A percentile compares a stretch with the other conserved stretches of the same genome.
phyloP scores from a whole-genome alignment of 1,140 invertebrate genomes.

The Drosophila suzukii region DNA sequence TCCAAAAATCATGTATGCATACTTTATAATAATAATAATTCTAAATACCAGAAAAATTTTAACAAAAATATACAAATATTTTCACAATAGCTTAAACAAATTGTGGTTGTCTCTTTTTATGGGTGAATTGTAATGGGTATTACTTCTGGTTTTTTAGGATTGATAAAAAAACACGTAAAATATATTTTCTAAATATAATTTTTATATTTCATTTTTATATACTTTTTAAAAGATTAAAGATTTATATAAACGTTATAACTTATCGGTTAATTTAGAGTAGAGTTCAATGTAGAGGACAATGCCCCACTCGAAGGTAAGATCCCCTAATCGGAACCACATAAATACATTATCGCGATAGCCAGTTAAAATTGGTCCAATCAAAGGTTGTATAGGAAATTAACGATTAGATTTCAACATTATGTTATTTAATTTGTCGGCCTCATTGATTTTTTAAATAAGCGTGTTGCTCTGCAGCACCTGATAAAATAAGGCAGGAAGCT shows the following conservation, averaged over 20 bases:
- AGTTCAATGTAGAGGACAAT: too few relatives aligned
- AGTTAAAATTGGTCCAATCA: conserved; percentile 12
- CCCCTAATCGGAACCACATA: conserved; percentile 9
- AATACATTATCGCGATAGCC: conserved; percentile 25
- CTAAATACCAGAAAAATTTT: conserved; percentile 63
- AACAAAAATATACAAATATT: conserved; percentile 77
- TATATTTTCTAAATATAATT: too few relatives aligned
- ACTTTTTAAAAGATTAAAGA: too few relatives aligned
- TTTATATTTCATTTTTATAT: too few relatives aligned
- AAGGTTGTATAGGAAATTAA: background rate
- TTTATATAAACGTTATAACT: too few relatives aligned
- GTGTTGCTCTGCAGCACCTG: background rate
- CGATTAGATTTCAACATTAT: conserved; percentile 27
- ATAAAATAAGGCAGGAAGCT: conserved; percentile 16
- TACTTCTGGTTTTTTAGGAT: background rate
- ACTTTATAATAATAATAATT: conserved; percentile 60
- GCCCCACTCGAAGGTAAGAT: too few relatives aligned
- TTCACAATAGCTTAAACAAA: conserved; percentile 77
- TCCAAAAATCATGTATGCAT: conserved; percentile 63
- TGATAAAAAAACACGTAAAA: too few relatives aligned
- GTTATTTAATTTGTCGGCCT: background rate
- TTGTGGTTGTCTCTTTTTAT: background rate
- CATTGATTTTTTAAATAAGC: background rate
- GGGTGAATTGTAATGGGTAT: too few relatives aligned
- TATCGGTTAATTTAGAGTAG: too few relatives aligned